Evolutionary conservation across 2,888 invertebrate species (phyloP), one percentile per base, ranked within the genome.

Genomic region (Sphaeridia pumilis): DNA sequence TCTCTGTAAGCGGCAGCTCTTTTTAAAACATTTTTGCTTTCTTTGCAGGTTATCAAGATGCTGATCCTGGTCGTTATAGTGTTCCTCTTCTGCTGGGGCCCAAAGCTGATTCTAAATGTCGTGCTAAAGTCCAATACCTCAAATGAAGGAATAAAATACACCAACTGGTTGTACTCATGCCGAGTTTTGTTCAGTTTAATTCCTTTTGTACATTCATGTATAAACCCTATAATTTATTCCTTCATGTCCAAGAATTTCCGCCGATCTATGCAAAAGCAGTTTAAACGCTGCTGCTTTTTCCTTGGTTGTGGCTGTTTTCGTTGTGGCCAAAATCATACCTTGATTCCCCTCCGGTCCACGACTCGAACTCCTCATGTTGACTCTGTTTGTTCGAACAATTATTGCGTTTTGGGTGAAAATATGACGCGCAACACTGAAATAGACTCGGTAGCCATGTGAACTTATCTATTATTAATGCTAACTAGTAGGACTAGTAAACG

Each of bases 31-130:
- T 14, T 48, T 44, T 14, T 46, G 17, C 47, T 36, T 26, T 28
- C 21, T 54, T 67, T 65, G 0, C 67, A 75, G 75, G 75, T 75
- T 7, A 75, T 75, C 57, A 74, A 74, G 65, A 75, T 75, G 74
- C 67, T 75, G 53, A 69, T 75, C 10, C 67, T 74, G 14, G 73
- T 75, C 12, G 71, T 75, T 22, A 46, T 70, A 2, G 68, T 74
- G 1, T 75, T 75, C 65, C 64, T 74, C 27, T 35, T 73, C 4
- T 73, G 73, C 59, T 75, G 75, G 74, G 75, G 75, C n/a, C 75
- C 75, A 2, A 69, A 71, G 31, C 66, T 74, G 26, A 67, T 72
- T 24, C 68, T 74, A 58, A 68, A 71, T 46, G 67, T 73, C 17
- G 55, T 70, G 35, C 69, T 71, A 52, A 71, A 70, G 54, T 55